Base-by-base conservation (phyloP, 2,797 vertebrate species). In the Gymnoscopelus braueri region DNA sequence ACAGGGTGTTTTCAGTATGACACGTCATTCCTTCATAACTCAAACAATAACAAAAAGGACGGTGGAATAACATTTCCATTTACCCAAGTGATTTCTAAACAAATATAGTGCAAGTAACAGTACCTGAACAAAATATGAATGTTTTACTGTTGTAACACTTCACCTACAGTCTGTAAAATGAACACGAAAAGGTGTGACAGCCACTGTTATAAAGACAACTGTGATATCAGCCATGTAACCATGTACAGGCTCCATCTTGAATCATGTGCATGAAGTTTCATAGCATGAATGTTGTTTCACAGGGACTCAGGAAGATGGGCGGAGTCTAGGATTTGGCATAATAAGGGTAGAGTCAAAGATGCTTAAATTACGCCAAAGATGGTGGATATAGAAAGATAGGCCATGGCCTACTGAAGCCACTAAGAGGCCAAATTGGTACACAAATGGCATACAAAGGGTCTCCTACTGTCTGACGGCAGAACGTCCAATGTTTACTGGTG, bases 321-420 rank as follows among this genome's bases (percentile, higher is more conserved):
- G 15, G 13, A 47, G 12, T 56, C 67, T 85, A 91, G 39, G 57
- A 63, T 60, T 83, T 93, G 53, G 92, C 91, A 80, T 96, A 95
- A 2, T 95, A 94, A 39, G 91, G 93, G 35, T 39, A 9, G 39
- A 44, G 7, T 9, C 35, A 39, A 44, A 10, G 1, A 44, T 44
- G 9, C 39, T 9, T 9, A 44, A 44, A 9, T 10, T 10, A 35
- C 2, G 9, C 7, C 39, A 44, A 44, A 44, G 39, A 44, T 44
- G 8, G 39, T 10, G 39, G 39, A 44, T 44, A 29, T 2, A 29
- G 26, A 29, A 3, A 44, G 39, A 44, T 35, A 35, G 5, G 32
- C 32, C 32, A 35, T 44, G 2, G 2, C 39, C 39, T 10, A 44
- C 9, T 7, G 39, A 8, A 44, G 6, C 8, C 39, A 44, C 39